A percentile compares a stretch with the other conserved stretches of the same genome.
Conservation (phyloP, 2,113 vertebrate genomes). For the Hippocampus comes region DNA sequence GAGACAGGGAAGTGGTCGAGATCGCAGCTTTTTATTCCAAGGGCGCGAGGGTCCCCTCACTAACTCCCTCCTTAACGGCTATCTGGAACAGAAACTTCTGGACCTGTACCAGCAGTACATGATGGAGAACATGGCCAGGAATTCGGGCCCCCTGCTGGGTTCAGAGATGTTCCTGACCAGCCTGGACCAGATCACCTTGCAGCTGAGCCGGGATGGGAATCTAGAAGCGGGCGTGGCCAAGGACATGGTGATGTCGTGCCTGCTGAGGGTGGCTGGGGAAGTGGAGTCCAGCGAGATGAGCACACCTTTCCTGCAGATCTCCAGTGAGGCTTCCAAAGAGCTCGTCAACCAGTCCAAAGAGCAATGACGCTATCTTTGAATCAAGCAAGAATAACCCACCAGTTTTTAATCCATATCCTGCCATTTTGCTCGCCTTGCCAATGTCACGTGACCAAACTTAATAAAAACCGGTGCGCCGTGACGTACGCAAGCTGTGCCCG, state of each 20-base stretch:
- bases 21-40: conserved; percentile 79
- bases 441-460: too few species aligned
- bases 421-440: too few species aligned
- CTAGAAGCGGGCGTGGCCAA: conserved; percentile 85
- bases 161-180: conserved; percentile 88
- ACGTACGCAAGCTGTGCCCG: too few species aligned
- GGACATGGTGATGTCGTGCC: conserved; percentile 89
- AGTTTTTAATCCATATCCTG: too few species aligned
- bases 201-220: conserved; percentile 87
- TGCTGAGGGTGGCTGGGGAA: conserved; percentile 81
- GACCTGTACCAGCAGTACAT: conserved; percentile 92
- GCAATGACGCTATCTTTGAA: conserved; percentile 5
- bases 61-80: conserved; percentile 86
- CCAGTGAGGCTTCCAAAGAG: conserved; percentile 64
- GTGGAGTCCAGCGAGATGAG: conserved; percentile 87
- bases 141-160: conserved; percentile 74
- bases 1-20: conserved; percentile 75
- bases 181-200: conserved; percentile 88
- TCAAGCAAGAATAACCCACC: too few species aligned
- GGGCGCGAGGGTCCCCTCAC: conserved; percentile 82
- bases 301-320: conserved; percentile 90
- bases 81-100: conserved; percentile 88
- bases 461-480: too few species aligned
- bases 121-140: conserved; percentile 79
- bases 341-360: conserved; percentile 25